Evolutionary conservation across 1,140 invertebrate genomes (phyloP), one percentile per base, ranked within the genome.

Genomic region (Drosophila bipectinata): DNA sequence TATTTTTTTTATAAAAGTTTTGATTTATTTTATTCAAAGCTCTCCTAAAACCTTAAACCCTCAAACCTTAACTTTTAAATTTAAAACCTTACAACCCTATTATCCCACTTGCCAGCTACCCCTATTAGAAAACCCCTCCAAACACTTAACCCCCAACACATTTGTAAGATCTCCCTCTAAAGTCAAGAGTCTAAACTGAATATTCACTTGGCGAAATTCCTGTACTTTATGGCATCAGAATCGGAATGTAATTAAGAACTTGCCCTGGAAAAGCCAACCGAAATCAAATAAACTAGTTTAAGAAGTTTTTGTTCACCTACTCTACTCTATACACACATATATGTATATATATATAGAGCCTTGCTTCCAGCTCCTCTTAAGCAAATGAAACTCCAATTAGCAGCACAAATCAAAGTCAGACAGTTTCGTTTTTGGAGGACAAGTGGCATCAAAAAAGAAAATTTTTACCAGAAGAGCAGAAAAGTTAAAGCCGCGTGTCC

Each of bases 401-500:
- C 68, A 80, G 73, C 60, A 59, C 77, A 84, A 85, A 81, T 84
- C 77, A 85, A 67, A 85, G 81, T 81, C 72, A 57, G 51, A 48
- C 63, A 69, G 62, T 68, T 53, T 37, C 49, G 69, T 30, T 45
- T 26, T 28, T 26, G 66, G 51, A 49, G 71, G 52, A 63, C 49
- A 48, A 63, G 51, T 57, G 55, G 58, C 59, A 28, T 59, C 68
- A 51, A 24, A 15, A 7, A 14, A 44, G 6, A 1, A 44, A 44
- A 4, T 37, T 37, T 12, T n/a, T 12, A 5, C 26, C 5, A 28
- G 6, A 28, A 28, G 6, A 28, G 26, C 26, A 5, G 6, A 75
- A 76, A 85, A 80, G 78, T 79, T 88, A 87, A 87, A 83, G 78
- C 79, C 60, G 78, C 79, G 69, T 75, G 78, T 81, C 79, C 79